Conservation (phyloP, 1,140 invertebrate genomes). For the Drosophila albomicans region DNA sequence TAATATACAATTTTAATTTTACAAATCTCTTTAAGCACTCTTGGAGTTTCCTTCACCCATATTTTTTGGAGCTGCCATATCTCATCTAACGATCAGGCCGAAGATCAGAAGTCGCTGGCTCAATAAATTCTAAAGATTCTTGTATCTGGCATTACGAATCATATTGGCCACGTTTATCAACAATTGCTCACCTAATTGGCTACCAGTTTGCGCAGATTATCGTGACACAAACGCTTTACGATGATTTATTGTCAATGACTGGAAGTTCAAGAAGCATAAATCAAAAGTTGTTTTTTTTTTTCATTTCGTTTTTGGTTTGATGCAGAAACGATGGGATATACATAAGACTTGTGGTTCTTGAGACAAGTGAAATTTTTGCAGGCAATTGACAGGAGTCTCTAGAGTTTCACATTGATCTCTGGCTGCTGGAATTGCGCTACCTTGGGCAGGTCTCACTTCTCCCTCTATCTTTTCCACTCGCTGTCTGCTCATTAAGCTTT, state of each 20-base stretch:
- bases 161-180: constrained; percentile 33
- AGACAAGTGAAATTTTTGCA: constrained; percentile 56
- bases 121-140: constrained; percentile 9
- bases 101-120: neutral
- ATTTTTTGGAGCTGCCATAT: neutral
- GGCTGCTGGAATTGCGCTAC: constrained; percentile 45
- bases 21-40: too few relatives aligned
- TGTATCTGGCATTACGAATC: constrained; percentile 9
- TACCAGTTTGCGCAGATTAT: constrained; percentile 42
- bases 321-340: constrained; percentile 22
- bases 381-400: constrained; percentile 39
- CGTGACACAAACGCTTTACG: constrained; percentile 29
- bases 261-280: constrained; percentile 67
- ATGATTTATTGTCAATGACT: constrained; percentile 61
- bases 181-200: constrained; percentile 43
- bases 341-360: constrained; percentile 16
- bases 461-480: neutral
- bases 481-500: constrained; percentile 54
- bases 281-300: constrained; percentile 44
- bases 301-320: neutral
- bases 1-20: too few relatives aligned
- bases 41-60: neutral
- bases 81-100: neutral
- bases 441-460: constrained; percentile 26
- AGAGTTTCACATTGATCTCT: constrained; percentile 36